phyloP scores from a whole-genome alignment of 2,797 vertebrate species.

The Oryzias dopingdopingensis region DNA sequence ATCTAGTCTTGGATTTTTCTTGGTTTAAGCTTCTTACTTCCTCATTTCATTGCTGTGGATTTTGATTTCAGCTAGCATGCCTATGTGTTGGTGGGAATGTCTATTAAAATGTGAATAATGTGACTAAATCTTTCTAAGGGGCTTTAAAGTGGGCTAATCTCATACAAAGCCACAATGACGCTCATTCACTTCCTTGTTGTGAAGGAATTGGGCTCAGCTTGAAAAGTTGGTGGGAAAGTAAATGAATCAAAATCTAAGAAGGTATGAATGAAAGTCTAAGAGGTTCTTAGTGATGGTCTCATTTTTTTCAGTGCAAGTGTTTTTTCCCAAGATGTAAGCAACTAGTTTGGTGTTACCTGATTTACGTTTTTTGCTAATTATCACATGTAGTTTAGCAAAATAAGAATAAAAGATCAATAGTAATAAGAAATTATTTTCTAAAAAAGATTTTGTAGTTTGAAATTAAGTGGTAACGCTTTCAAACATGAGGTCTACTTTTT shows the following conservation, averaged over 20 bases:
- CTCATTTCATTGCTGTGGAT: slow-evolving; percentile 46
- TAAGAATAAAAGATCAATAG: too few species aligned
- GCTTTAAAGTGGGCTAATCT: slow-evolving; percentile 77
- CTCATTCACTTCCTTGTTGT: slow-evolving; percentile 63
- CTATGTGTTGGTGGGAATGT: slow-evolving; percentile 57
- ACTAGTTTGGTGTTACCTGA: too few species aligned
- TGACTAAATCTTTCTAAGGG: slow-evolving; percentile 69
- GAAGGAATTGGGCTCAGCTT: slow-evolving; percentile 55
- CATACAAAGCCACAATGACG: slow-evolving; percentile 66
- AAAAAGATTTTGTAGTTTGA: too few species aligned
- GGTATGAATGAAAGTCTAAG: slow-evolving; percentile 36
- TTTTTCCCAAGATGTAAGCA: too few species aligned
- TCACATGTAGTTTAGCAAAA: too few species aligned
- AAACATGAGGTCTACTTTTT: too few species aligned
- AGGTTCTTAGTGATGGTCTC: slow-evolving; percentile 35
- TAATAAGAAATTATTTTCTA: too few species aligned
- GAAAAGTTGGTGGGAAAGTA: slow-evolving; percentile 59
- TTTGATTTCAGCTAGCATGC: slow-evolving; percentile 42
- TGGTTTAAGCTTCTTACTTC: slow-evolving; percentile 31
- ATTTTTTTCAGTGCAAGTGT: slow-evolving; percentile 33
- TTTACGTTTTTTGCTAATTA: too few species aligned
- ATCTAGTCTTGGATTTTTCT: slow-evolving; percentile 38
- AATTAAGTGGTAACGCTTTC: too few species aligned
- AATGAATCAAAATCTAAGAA: slow-evolving; percentile 24
- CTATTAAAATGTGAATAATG: slow-evolving; percentile 71